phyloP scores from a whole-genome alignment of 2,113 vertebrate genomes.

The Notarius quadriscutis region DNA sequence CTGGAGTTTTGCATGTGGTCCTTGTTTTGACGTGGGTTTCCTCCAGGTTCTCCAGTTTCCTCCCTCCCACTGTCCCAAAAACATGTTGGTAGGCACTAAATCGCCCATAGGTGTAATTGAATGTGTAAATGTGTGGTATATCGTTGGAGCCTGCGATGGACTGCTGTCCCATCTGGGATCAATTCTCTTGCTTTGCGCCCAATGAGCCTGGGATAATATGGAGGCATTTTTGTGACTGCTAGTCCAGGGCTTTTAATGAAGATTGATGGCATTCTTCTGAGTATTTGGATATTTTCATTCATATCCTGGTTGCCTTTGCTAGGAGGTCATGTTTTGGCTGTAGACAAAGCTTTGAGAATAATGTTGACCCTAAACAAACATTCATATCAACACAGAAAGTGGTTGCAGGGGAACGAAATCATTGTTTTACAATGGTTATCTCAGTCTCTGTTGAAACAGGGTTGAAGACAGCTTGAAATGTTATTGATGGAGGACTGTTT shows the following conservation, averaged over 20 bases:
- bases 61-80: neutral
- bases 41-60: neutral
- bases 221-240: neutral
- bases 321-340: slow-evolving; percentile 12
- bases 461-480: neutral
- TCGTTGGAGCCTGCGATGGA: too few relatives aligned
- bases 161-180: too few relatives aligned
- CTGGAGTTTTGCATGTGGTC: neutral
- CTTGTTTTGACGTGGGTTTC: neutral
- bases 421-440: neutral
- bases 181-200: too few relatives aligned
- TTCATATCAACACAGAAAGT: neutral
- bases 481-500: neutral
- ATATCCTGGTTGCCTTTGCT: neutral
- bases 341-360: neutral
- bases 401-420: neutral
- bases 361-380: slow-evolving; percentile 2
- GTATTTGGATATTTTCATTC: neutral
- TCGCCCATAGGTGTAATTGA: neutral
- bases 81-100: neutral
- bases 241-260: neutral
- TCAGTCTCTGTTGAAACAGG: neutral
- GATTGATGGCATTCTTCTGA: neutral
- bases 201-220: neutral
- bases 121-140: neutral